A percentile compares a stretch with the other conserved stretches of the same genome.
Evolutionary conservation across 2,797 vertebrate genomes (phyloP).

Genomic region (Tenualosa thibaudeaui): DNA sequence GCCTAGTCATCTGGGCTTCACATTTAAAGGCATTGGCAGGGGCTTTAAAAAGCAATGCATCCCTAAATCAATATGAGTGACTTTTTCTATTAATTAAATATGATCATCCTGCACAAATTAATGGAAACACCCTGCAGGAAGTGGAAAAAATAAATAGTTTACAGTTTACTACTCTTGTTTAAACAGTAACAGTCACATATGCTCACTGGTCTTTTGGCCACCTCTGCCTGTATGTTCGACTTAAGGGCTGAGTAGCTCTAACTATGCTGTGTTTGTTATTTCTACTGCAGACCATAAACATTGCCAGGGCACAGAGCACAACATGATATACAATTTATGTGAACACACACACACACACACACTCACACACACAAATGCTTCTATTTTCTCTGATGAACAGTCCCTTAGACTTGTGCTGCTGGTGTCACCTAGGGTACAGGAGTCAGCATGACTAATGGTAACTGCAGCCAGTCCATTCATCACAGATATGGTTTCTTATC

Average conservation of each 20-base stretch:
- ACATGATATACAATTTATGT: not conserved
- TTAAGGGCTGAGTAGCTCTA: not conserved
- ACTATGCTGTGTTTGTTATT: not conserved
- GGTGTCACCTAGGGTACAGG: constrained; percentile 5
- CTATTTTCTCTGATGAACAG: not conserved
- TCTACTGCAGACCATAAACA: not conserved
- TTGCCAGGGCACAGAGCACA: not conserved
- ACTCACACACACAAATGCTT: not conserved
- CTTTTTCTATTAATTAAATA: not conserved
- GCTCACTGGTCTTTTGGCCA: not conserved
- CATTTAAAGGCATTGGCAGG: not conserved
- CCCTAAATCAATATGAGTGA: not conserved
- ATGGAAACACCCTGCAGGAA: too few species aligned
- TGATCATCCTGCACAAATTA: too few species aligned
- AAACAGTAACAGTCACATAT: too few species aligned
- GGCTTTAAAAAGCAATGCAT: not conserved
- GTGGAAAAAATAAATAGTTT: too few species aligned
- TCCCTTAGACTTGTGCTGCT: not conserved
- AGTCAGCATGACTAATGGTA: constrained; percentile 1
- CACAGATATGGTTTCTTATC: constrained; percentile 15
- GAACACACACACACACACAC: not conserved
- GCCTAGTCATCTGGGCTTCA: not conserved
- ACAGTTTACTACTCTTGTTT: too few species aligned
- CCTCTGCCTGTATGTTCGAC: not conserved
- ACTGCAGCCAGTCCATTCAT: constrained; percentile 10